These are phyloP conservation scores for Lomographa bimaculata DNA, from an alignment of 2,888 invertebrate genomes.

Conservation along the genomic window DNA sequence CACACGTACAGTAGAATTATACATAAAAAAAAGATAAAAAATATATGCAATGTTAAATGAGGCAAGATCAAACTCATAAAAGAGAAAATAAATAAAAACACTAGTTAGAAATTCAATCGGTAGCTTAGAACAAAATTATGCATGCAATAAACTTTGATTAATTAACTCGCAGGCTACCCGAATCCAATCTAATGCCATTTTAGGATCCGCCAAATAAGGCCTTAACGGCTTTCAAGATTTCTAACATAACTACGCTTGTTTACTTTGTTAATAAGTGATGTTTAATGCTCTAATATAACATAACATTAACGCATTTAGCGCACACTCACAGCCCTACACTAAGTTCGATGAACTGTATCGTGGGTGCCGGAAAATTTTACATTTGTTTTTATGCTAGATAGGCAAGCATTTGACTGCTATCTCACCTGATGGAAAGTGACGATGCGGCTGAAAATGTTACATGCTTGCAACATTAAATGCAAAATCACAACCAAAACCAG, in stretches of 20 bases:
- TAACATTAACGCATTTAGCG: too few relatives aligned
- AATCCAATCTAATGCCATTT: constrained; percentile 37
- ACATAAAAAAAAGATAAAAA: constrained; percentile 4
- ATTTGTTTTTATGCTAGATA: too few relatives aligned
- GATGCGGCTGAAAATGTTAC: too few relatives aligned
- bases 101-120: constrained; percentile 25
- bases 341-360: too few relatives aligned
- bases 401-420: too few relatives aligned
- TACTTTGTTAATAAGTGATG: constrained; percentile 53
- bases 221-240: constrained; percentile 48
- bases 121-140: constrained; percentile 29
- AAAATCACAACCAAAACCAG: too few relatives aligned
- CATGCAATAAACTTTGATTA: constrained; percentile 41
- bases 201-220: constrained; percentile 41
- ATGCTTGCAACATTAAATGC: too few relatives aligned
- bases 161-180: constrained; percentile 41
- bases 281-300: too few relatives aligned
- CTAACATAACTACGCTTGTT: constrained; percentile 39
- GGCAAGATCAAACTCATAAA: constrained; percentile 9
- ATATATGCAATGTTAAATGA: constrained; percentile 7
- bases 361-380: too few relatives aligned
- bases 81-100: constrained; percentile 18
- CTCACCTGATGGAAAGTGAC: too few relatives aligned
- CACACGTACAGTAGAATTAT: not conserved
- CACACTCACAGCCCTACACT: too few relatives aligned